Base-by-base conservation (phyloP, 2,113 vertebrate genomes). In the Prionailurus bengalensis region DNA sequence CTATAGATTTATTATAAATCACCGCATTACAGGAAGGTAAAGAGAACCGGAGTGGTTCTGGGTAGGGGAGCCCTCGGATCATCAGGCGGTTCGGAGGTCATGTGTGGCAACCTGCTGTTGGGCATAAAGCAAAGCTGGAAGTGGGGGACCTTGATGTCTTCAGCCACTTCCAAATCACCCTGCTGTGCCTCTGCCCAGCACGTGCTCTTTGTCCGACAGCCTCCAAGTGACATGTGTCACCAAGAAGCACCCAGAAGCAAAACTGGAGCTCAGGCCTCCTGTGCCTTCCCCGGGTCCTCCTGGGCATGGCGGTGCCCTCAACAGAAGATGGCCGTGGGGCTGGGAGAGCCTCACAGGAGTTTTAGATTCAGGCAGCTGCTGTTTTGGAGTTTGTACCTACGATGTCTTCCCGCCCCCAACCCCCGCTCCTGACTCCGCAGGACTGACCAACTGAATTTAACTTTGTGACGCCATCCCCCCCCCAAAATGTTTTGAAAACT, bases 281-380 rank as follows among this genome's bases (percentile, higher is more conserved):
- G 5, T 13, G 21, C 63, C 81, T 14, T 71, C 31, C 79, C 33
- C 0, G 5, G 6, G 25, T 82, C 65, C n/a, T 45, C 10, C 5
- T 0, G 45, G 7, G 19, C 31, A 3, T 9, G 45, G 14, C 1
- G 14, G 74, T 15, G 8, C n/a, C 74, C 23, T 27, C 1, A 1
- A 55, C 45, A 48, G 66, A 12, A 33, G 21, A 27, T 8, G 61
- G 10, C 6, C 12, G 0, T 39, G 39, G 84, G 36, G 9, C 8
- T 33, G 9, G 29, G 31, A n/a, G 31, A 58, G 33, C 33, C 3
- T 53, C 51, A 12, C 6, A 7, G 11, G 2, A 5, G 31, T 36
- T 55, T 89, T 36, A 51, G 33, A 39, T 17, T 33, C 31, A 23
- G 33, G 13, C 19, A 58, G 21, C 29, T 14, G 16, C n/a, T 27